Percentiles rank a stretch among this genome's conserved stretches.
These are phyloP conservation scores for Ibidorhyncha struthersii DNA, from an alignment of 2,113 vertebrate species.

Conservation along the genomic window DNA sequence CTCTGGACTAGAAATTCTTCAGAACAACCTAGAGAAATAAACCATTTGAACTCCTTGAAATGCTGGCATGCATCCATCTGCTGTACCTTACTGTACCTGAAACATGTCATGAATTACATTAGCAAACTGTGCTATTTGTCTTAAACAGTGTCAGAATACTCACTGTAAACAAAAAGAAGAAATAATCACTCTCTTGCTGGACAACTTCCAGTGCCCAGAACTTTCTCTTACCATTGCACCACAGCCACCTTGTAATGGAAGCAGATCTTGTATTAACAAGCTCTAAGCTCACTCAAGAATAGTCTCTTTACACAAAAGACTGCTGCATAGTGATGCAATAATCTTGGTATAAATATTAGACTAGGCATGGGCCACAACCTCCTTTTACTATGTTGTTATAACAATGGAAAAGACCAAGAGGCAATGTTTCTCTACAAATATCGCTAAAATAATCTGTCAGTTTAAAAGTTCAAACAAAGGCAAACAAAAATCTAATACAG, in stretches of 20 bases:
- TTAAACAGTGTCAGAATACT: neutral
- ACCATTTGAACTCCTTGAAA: neutral
- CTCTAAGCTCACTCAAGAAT: neutral
- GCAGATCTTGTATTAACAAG: neutral
- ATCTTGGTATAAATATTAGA: neutral
- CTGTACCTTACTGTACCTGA: neutral
- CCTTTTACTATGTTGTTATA: neutral
- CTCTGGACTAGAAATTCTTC: neutral
- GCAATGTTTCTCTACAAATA: neutral
- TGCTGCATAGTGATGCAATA: neutral
- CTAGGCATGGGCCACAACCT: neutral
- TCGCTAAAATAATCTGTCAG: neutral
- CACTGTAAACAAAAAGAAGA: neutral
- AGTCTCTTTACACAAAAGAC: neutral
- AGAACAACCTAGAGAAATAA: neutral
- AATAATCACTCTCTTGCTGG: neutral
- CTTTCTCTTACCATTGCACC: neutral
- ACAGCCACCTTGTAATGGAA: neutral
- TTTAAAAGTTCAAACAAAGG: constrained; percentile 1
- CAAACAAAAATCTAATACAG: neutral
- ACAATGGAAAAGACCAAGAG: neutral
- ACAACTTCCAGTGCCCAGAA: neutral
- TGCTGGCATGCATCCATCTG: neutral
- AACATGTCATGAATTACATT: neutral
- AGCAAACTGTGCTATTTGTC: neutral